Conservation (phyloP, 2,113 vertebrate species). For the Equus quagga region DNA sequence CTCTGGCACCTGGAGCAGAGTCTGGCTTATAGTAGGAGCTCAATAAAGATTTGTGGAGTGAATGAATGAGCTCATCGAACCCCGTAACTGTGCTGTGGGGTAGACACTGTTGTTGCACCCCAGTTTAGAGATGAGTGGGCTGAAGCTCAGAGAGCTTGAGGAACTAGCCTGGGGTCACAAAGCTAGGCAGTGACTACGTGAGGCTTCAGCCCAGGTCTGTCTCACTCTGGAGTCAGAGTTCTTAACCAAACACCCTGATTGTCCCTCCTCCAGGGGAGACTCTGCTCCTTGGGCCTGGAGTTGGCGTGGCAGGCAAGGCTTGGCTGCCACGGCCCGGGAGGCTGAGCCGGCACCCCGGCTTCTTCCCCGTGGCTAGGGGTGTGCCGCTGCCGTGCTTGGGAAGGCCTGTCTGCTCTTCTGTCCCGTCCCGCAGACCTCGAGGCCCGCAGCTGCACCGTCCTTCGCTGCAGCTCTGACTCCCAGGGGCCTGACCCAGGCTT, state of each 20-base stretch:
- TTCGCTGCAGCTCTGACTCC: background rate
- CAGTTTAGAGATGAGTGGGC: background rate
- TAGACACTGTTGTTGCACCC: background rate
- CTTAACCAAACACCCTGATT: background rate
- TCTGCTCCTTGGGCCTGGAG: background rate
- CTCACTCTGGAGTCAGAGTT: background rate
- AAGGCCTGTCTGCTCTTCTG: background rate
- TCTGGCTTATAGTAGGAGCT: background rate
- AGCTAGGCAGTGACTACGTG: background rate
- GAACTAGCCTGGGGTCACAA: background rate
- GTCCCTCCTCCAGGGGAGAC: background rate
- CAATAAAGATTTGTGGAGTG: background rate
- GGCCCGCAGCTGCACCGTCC: no score
- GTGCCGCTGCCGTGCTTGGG: fast-evolving
- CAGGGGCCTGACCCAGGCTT: background rate
- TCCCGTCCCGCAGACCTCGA: background rate
- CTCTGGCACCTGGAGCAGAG: background rate
- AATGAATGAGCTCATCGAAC: background rate
- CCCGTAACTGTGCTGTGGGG: background rate
- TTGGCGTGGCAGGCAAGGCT: background rate
- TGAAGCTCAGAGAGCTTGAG: background rate
- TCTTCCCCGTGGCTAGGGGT: background rate
- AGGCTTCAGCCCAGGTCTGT: background rate
- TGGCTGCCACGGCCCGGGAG: background rate
- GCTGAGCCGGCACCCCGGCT: background rate